These are phyloP conservation scores for Willisornis vidua DNA, from an alignment of 2,113 vertebrate species.

Conservation along the genomic window DNA sequence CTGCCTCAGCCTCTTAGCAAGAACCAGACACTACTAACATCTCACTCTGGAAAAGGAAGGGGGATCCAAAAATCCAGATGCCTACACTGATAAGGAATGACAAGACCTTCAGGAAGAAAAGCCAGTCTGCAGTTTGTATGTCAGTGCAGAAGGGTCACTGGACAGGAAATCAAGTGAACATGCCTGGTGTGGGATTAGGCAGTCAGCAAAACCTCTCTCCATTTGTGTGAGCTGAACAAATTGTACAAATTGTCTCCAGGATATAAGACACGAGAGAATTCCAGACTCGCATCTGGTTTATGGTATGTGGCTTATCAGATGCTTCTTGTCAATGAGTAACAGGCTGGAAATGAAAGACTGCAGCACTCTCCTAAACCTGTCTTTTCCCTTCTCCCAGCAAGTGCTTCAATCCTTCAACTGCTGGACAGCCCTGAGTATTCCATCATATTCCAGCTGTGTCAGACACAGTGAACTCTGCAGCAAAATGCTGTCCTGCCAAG, in stretches of 20 bases:
- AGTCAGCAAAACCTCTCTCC: slow-evolving; percentile 45
- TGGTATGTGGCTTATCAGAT: slow-evolving; percentile 37
- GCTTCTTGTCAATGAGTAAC: slow-evolving; percentile 49
- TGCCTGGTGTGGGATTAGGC: slow-evolving; percentile 47
- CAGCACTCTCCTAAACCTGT: slow-evolving; percentile 10
- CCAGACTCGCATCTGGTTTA: slow-evolving; percentile 57
- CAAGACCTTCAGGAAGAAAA: slow-evolving; percentile 63
- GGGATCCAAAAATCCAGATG: slow-evolving; percentile 57
- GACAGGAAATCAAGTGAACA: slow-evolving; percentile 54
- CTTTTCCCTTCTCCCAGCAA: neutral
- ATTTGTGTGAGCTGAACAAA: slow-evolving; percentile 57
- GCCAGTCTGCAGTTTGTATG: slow-evolving; percentile 43
- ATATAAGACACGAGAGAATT: slow-evolving; percentile 42
- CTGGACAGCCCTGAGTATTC: neutral
- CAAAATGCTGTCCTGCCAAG: neutral
- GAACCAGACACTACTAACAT: slow-evolving; percentile 26
- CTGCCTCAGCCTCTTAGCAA: slow-evolving; percentile 19
- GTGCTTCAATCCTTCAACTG: neutral
- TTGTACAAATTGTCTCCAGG: slow-evolving; percentile 57
- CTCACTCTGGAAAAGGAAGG: slow-evolving; percentile 47
- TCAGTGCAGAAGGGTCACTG: slow-evolving; percentile 46
- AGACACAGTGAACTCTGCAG: neutral
- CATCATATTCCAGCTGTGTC: neutral
- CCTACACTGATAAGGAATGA: slow-evolving; percentile 49
- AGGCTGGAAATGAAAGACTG: slow-evolving; percentile 26